Evolutionary conservation across 2,113 vertebrate species (phyloP).

Genomic region (Myocastor coypus): DNA sequence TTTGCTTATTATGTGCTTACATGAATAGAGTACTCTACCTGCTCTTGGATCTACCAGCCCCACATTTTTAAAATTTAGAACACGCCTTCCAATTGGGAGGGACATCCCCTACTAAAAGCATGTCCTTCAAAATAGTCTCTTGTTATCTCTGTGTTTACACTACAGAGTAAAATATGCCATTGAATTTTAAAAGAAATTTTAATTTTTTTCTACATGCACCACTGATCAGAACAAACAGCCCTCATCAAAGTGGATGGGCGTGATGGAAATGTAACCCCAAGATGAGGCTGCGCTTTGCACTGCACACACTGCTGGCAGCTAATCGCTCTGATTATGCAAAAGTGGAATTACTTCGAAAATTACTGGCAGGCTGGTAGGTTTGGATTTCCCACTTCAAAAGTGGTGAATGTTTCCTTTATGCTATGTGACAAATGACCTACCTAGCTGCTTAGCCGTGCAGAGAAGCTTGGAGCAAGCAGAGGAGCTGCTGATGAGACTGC

Average conservation of each 20-base stretch:
- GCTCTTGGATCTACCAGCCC: neutral
- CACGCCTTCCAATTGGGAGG: neutral
- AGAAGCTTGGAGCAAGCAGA: slow-evolving; percentile 68
- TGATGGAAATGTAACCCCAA: slow-evolving; percentile 71
- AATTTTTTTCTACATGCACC: slow-evolving; percentile 52
- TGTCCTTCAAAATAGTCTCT: slow-evolving; percentile 39
- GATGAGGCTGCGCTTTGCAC: slow-evolving; percentile 72
- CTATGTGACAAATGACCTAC: slow-evolving; percentile 85
- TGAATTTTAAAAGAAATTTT: slow-evolving; percentile 22
- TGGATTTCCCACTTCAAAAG: slow-evolving; percentile 82
- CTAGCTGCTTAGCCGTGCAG: slow-evolving; percentile 74
- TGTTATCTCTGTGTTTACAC: neutral
- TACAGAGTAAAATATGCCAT: slow-evolving; percentile 40
- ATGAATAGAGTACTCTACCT: slow-evolving; percentile 18
- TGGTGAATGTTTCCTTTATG: slow-evolving; percentile 79
- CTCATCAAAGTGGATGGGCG: slow-evolving; percentile 79
- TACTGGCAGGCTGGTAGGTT: slow-evolving; percentile 79
- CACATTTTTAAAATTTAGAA: slow-evolving; percentile 43
- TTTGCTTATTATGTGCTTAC: slow-evolving; percentile 58
- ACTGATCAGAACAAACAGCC: slow-evolving; percentile 67
- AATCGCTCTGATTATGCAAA: slow-evolving; percentile 87
- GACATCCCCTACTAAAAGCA: slow-evolving; percentile 37
- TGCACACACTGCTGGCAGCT: slow-evolving; percentile 79
- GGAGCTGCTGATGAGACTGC: slow-evolving; percentile 61
- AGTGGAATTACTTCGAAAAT: slow-evolving; percentile 84